Base-by-base conservation (phyloP, 1,140 invertebrate species). In the Babylonia areolata region DNA sequence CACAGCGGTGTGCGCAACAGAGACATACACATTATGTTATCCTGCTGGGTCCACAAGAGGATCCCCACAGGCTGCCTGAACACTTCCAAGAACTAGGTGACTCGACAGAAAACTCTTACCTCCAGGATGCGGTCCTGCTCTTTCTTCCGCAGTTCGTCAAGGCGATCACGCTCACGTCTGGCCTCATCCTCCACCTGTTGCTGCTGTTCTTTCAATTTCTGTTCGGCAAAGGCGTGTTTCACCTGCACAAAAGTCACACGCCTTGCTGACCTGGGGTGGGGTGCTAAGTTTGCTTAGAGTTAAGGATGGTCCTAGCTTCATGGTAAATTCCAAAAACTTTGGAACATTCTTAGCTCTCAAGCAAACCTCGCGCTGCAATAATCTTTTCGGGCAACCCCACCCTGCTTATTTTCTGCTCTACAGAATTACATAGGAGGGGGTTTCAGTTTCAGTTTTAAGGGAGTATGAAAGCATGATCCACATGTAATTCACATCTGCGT, bases 81-180 rank as follows among this genome's bases (percentile, higher is more conserved):
- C 9, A 6, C 9, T 6, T 64, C 15, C 5, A 64, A 28, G 17
- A 64, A 23, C 58, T 64, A 6, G 58, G 28, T 1, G 23, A 64
- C 58, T 64, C 15, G 58, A 5, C 58, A 64, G 2, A 23, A 20
- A 64, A 58, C 35, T 84, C 90, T 88, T 93, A 95, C 95, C 91
- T 98, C 97, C 0, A 97, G 96, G 86, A 98, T 97, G 85, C 97
- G 95, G 90, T 97, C 96, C 73, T 98, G 96, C 94, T 98, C 97
- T 85, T 96, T 96, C 85, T 96, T 96, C 91, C 97, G 97, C 5
- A 97, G 95, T 89, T 97, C 96, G 90, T 97, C 97, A 6, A 97
- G 90, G 33, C 96, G 95, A 90, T 97, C 97, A 86, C 96, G 96
- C 91, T 98, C 97, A 64, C 96, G 93, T 35, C 96, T 94, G 87